These are phyloP conservation scores for Caenorhabditis inopinata DNA, from an alignment of 1,140 invertebrate species.

Conservation along the genomic window DNA sequence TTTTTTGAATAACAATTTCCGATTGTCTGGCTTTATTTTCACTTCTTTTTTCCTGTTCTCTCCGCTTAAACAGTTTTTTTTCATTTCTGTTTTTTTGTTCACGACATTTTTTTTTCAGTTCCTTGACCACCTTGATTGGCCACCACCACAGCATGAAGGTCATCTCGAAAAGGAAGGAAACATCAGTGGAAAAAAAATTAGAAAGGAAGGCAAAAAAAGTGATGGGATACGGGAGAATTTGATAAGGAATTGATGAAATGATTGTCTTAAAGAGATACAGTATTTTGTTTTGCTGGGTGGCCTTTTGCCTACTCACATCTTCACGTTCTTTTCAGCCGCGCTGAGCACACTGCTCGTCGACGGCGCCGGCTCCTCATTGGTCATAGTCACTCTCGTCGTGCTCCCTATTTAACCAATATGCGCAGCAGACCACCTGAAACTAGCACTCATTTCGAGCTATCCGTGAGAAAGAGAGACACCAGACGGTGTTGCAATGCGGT, in stretches of 20 bases:
- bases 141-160: neutral
- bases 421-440: neutral
- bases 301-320: neutral
- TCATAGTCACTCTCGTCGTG: neutral
- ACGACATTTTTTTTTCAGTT: neutral
- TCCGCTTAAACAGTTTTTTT: slow-evolving; percentile 6
- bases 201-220: neutral
- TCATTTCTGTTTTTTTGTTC: neutral
- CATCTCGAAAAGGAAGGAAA: neutral
- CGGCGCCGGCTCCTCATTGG: neutral
- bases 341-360: slow-evolving; percentile 19
- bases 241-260: slow-evolving; percentile 14
- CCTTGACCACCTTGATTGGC: neutral
- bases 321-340: neutral
- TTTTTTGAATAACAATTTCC: neutral
- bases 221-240: neutral
- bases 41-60: slow-evolving; percentile 67
- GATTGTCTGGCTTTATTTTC: neutral
- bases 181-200: no score
- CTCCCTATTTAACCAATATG: neutral
- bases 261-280: neutral
- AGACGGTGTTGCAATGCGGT: neutral
- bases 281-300: neutral
- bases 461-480: neutral
- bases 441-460: no score